Percentiles rank a stretch among this genome's conserved stretches.
Evolutionary conservation across 1,140 invertebrate genomes (phyloP).

Genomic region (Zaprionus camerounensis): DNA sequence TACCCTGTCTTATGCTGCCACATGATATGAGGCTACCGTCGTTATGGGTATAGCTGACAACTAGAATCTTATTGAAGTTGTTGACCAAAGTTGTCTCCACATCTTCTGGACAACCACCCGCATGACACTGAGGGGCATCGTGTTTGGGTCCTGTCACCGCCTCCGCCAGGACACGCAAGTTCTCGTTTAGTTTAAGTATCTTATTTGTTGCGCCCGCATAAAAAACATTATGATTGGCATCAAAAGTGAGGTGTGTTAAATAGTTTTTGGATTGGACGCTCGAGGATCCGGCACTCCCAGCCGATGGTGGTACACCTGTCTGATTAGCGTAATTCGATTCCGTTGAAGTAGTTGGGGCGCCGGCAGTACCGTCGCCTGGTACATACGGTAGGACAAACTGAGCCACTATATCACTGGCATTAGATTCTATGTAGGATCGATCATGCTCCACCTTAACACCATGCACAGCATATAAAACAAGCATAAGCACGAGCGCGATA

Average conservation of each 20-base stretch:
- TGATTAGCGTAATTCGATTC: conserved; percentile 44
- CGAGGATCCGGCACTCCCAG: neutral
- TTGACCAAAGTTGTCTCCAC: conserved; percentile 89
- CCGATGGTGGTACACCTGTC: conserved; percentile 14
- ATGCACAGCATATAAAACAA: neutral
- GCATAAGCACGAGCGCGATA: neutral
- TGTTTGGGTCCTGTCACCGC: conserved; percentile 89
- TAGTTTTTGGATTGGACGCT: conserved; percentile 66
- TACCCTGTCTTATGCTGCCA: conserved; percentile 92
- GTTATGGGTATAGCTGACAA: conserved; percentile 90
- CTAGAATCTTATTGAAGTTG: conserved; percentile 96
- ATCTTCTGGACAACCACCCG: conserved; percentile 90
- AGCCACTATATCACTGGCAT: conserved; percentile 73
- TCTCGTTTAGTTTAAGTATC: conserved; percentile 91
- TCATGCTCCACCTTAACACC: neutral
- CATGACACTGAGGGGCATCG: conserved; percentile 95
- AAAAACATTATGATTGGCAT: conserved; percentile 87
- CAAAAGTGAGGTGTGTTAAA: conserved; percentile 86
- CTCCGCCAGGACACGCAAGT: conserved; percentile 89
- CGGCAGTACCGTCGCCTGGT: neutral
- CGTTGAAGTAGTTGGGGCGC: conserved; percentile 29
- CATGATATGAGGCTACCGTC: conserved; percentile 93
- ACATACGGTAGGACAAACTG: conserved; percentile 61
- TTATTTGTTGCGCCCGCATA: conserved; percentile 93
- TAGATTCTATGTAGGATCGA: neutral